phyloP scores from a whole-genome alignment of 2,888 invertebrate species.

The Alloplasta piceator region DNA sequence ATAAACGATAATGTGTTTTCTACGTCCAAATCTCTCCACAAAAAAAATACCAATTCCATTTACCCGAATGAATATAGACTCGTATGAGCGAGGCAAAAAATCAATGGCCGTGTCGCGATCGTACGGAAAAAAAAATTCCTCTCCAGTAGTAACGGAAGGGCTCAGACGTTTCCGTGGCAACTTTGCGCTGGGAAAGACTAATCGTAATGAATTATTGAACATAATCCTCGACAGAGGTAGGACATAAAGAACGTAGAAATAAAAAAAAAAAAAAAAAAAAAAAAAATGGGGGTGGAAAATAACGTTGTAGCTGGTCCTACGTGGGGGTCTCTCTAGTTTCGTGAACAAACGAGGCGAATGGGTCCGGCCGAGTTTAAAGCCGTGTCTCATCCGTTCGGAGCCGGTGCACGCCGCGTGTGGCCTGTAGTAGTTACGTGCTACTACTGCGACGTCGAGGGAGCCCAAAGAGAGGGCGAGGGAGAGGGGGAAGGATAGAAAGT shows the following conservation, averaged over 20 bases:
- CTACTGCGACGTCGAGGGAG: conserved; percentile 48
- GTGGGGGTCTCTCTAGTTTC: conserved; percentile 43
- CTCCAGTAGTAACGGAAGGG: conserved; percentile 15
- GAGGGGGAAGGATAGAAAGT: not conserved
- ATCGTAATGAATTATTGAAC: conserved; percentile 61
- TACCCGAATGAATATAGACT: too few species aligned
- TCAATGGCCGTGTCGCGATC: too few species aligned
- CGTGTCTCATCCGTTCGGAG: conserved; percentile 66
- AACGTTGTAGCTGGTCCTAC: conserved; percentile 24
- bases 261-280: too few species aligned
- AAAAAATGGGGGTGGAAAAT: conserved; percentile 17
- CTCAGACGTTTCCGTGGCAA: conserved; percentile 25
- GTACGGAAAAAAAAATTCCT: not conserved
- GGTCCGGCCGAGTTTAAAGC: conserved; percentile 64
- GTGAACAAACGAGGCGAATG: conserved; percentile 54
- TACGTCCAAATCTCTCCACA: too few species aligned
- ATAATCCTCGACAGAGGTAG: conserved; percentile 52
- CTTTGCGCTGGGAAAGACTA: conserved; percentile 31
- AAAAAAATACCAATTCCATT: too few species aligned
- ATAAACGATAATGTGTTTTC: too few species aligned
- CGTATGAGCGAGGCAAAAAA: too few species aligned
- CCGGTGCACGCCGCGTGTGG: conserved; percentile 46
- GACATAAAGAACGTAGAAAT: conserved; percentile 27
- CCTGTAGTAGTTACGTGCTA: conserved; percentile 40
- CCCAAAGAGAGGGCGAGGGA: conserved; percentile 6